Evolutionary conservation across 2,797 vertebrate species (phyloP), one percentile per base, ranked within the genome.

Genomic region (Enteromius radiatus): DNA sequence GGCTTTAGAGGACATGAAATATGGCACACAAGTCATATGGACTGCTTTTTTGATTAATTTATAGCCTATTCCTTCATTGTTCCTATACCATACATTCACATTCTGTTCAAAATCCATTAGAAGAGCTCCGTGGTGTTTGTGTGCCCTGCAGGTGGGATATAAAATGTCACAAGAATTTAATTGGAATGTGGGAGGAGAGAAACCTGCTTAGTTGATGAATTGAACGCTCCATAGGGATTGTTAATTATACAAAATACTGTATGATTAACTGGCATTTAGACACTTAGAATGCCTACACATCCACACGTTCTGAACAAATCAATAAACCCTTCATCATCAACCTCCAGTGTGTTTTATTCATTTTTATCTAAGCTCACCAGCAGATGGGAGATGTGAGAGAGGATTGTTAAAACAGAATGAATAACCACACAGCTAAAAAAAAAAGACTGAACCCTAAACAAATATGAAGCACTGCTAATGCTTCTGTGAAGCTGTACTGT

Each of bases 401-500:
- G 28, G 21, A 78, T 61, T 45, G 33, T 3, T n/a, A 43, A 79
- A 38, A 19, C 33, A 19, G 15, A 36, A 68, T 68, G 33, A 52
- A 78, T 68, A 68, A 38, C n/a, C 15, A 41, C 45, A 36, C n/a
- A 28, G n/a, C 31, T 68, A 19, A 56, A 56, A 49, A 2, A 69
- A 19, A 56, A 56, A 49, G 3, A 69, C 21, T 61, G 23, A 28
- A 76, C 61, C n/a, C 36, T 19, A 21, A 45, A 49, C 3, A 5
- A 43, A 43, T 59, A 59, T 26, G 69, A 31, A 54, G 5, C 63
- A 4, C 31, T 67, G 31, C 43, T 78, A 19, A 23, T 52, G 61
- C 47, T 36, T 26, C 9, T 31, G n/a, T 68, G 23, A 54, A 5
- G 49, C 11, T 86, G 86, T 54, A 71, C 43, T 71, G 38, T 86